Conservation (phyloP, 2,888 invertebrate species). For the Uropetala carovei region DNA sequence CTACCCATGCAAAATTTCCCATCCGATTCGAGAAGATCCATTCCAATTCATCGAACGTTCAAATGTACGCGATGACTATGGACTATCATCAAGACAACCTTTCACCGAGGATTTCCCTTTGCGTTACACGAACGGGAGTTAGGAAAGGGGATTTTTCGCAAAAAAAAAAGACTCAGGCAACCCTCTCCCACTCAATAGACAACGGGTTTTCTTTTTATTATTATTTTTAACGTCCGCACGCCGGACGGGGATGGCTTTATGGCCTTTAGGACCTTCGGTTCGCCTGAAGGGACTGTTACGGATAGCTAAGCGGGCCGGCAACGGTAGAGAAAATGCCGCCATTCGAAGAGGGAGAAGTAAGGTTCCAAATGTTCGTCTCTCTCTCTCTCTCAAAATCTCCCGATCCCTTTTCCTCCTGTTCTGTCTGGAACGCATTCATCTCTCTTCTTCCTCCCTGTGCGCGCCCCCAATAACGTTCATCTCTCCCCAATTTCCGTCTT, state of each 20-base stretch:
- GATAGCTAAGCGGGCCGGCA: constrained; percentile 20
- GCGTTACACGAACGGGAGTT: neutral
- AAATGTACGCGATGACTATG: neutral
- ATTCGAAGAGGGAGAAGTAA: neutral
- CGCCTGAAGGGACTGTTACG: constrained; percentile 12
- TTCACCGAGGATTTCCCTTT: neutral
- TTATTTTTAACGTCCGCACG: neutral
- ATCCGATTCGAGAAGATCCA: no score
- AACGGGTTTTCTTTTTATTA: neutral
- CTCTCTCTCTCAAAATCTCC: neutral
- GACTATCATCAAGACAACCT: neutral
- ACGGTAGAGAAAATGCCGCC: neutral
- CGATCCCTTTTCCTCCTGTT: neutral
- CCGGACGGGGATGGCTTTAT: neutral
- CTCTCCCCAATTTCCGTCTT: constrained; percentile 3
- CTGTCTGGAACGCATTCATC: constrained; percentile 2
- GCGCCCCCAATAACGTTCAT: neutral
- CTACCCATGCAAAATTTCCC: no score
- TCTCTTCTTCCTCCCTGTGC: neutral
- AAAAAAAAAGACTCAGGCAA: neutral
- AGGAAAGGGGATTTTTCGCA: neutral
- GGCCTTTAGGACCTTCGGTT: neutral
- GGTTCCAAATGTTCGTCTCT: constrained; percentile 1
- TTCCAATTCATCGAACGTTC: neutral
- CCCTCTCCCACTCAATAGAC: neutral